phyloP scores from a whole-genome alignment of 1,140 invertebrate species.

The Habropoda laboriosa region DNA sequence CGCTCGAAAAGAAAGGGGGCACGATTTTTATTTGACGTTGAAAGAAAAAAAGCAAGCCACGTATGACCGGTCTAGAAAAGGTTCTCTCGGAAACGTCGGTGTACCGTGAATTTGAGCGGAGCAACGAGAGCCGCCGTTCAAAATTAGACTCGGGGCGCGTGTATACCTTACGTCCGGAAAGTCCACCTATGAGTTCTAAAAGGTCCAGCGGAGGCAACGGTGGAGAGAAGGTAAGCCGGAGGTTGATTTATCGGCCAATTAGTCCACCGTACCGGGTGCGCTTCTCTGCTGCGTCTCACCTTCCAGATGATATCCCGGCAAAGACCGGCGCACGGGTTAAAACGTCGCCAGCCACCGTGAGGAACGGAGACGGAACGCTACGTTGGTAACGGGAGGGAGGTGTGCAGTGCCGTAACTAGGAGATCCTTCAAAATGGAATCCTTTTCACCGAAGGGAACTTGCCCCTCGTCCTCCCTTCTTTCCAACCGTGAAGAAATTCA shows the following conservation, averaged over 20 bases:
- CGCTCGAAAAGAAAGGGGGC: no score
- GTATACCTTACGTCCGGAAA: constrained; percentile 57
- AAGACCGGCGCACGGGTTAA: constrained; percentile 66
- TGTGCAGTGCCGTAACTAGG: constrained; percentile 54
- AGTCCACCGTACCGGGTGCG: constrained; percentile 75
- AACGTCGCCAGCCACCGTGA: constrained; percentile 33
- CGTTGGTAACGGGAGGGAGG: constrained; percentile 22
- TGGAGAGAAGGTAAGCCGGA: constrained; percentile 65
- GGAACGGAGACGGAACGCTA: not conserved
- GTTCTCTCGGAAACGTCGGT: not conserved
- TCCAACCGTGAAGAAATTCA: constrained; percentile 16
- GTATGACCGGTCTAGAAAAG: not conserved
- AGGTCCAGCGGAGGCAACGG: constrained; percentile 49
- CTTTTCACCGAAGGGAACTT: not conserved
- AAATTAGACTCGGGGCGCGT: constrained; percentile 54
- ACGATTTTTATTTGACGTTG: no score
- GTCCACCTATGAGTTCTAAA: constrained; percentile 63
- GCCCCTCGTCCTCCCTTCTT: not conserved
- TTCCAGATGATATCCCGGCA: constrained; percentile 74
- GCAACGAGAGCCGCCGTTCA: constrained; percentile 30
- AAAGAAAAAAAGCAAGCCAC: no score
- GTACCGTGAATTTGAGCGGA: constrained; percentile 18
- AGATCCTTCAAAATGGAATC: constrained; percentile 37
- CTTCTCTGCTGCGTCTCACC: constrained; percentile 75
- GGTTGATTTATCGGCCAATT: constrained; percentile 78